These are phyloP conservation scores for Acleris laterana DNA, from an alignment of 2,888 invertebrate species.

Conservation along the genomic window DNA sequence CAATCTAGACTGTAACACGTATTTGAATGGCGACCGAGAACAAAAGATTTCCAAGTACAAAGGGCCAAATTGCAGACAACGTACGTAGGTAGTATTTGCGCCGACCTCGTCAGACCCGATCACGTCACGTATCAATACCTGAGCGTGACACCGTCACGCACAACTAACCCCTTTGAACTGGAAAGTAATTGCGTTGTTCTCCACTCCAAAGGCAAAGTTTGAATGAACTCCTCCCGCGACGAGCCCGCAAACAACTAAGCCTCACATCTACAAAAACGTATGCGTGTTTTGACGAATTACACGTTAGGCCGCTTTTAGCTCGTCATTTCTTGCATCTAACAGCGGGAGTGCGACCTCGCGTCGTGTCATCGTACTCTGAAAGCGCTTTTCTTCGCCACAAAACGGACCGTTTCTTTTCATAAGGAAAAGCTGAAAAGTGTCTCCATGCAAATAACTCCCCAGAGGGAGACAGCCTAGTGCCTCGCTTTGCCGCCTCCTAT, in stretches of 20 bases:
- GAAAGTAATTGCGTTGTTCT: conserved; percentile 65
- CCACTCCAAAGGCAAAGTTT: conserved; percentile 54
- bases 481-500: conserved; percentile 74
- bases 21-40: conserved; percentile 24
- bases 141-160: conserved; percentile 48
- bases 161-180: conserved; percentile 59
- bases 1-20: conserved; percentile 29
- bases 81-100: conserved; percentile 23
- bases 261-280: conserved; percentile 34
- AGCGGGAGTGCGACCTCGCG: conserved; percentile 80
- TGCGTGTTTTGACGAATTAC: conserved; percentile 75
- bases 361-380: conserved; percentile 84
- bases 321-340: conserved; percentile 77
- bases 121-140: conserved; percentile 37
- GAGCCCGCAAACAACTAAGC: conserved; percentile 51
- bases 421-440: conserved; percentile 84
- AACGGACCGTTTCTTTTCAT: conserved; percentile 84
- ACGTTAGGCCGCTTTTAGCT: conserved; percentile 77
- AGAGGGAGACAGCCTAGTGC: conserved; percentile 81
- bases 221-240: conserved; percentile 54
- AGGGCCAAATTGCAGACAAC: conserved; percentile 34
- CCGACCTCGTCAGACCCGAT: conserved; percentile 33
- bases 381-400: conserved; percentile 83
- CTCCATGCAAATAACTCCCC: conserved; percentile 84
- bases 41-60: conserved; percentile 31